Base-by-base conservation (phyloP, 1,140 invertebrate genomes). In the Acromyrmex charruanus region DNA sequence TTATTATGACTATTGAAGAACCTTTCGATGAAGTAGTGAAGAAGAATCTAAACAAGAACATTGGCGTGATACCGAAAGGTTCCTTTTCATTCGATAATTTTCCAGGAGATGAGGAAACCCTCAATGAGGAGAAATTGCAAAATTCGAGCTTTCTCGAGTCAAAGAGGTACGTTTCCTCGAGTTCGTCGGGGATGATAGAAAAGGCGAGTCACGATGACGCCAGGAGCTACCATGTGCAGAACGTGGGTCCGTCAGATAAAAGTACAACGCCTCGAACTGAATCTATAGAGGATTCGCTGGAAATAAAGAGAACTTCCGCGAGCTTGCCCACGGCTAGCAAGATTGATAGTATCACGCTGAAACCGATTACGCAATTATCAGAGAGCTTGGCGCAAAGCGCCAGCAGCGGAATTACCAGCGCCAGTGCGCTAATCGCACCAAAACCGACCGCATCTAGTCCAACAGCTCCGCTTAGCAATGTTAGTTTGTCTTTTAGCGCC, bases 111-210 rank as follows among this genome's bases (percentile, higher is more conserved):
- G 93, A 93, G 0, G 94, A 95, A 7, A 51, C 88, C 0, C 92
- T 92, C 0, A 93, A 90, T 72, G 95, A 95, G 59, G 95, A 95
- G 3, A 95, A 95, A 39, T 80, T 95, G 0, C 95, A 95, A 51
- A 95, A 95, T 86, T 94, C 94, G 9, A 95, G 92, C 10, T 95
- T 91, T 85, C 88, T 95, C 44, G 93, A 94, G 28, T 89, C 86
- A 1, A 93, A 94, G 14, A 94, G 93, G 44, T 93, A 92, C 44
- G 87, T 88, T 0, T 68, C 91, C 7, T 59, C 87, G 10, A 91
- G 88, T 63, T 58, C 87, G 6, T 77, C 92, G 0, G 58, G 68
- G 10, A 90, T 91, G 72, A 89, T 91, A 28, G 90, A 90, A n/a
- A 87, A 91, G 55, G 89, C 93, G 10, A 85, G 87, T 12, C 92